Percentiles rank a stretch among this genome's conserved stretches.
phyloP scores from a whole-genome alignment of 2,113 vertebrate genomes.

The Pan paniscus region DNA sequence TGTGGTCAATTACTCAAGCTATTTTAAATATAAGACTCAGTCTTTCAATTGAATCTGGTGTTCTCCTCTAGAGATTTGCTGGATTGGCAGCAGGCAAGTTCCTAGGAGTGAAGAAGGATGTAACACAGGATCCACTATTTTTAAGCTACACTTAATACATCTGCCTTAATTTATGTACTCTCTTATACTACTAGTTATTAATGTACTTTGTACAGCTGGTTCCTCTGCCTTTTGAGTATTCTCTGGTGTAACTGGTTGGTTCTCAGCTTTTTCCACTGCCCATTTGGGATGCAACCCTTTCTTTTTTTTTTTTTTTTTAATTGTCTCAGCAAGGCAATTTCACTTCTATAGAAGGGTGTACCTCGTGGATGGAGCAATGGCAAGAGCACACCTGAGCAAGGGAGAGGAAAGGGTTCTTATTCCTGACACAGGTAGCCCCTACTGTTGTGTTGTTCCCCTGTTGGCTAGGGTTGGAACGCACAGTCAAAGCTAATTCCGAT shows the following conservation, averaged over 20 bases:
- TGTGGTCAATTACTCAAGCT: not conserved
- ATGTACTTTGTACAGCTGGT: not conserved
- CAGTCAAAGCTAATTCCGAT: too few species aligned
- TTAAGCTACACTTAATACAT: not conserved
- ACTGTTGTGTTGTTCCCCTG: too few species aligned
- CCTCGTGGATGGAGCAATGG: too few species aligned
- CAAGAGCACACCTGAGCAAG: too few species aligned
- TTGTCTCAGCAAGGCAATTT: too few species aligned
- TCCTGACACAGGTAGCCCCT: too few species aligned
- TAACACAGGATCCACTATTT: not conserved
- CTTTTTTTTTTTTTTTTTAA: too few species aligned
- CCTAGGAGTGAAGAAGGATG: not conserved
- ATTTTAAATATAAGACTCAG: not conserved
- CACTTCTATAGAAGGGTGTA: too few species aligned
- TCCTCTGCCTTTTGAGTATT: not conserved
- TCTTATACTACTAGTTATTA: not conserved
- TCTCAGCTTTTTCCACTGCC: not conserved
- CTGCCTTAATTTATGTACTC: not conserved
- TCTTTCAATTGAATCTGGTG: not conserved
- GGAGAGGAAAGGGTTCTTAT: too few species aligned
- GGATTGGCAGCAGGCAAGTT: not conserved
- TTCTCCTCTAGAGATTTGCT: not conserved
- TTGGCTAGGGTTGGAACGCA: too few species aligned
- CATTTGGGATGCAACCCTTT: not conserved
- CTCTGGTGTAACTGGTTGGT: not conserved